Conservation (phyloP, 2,113 vertebrate genomes). For the Microcebus griseorufus region DNA sequence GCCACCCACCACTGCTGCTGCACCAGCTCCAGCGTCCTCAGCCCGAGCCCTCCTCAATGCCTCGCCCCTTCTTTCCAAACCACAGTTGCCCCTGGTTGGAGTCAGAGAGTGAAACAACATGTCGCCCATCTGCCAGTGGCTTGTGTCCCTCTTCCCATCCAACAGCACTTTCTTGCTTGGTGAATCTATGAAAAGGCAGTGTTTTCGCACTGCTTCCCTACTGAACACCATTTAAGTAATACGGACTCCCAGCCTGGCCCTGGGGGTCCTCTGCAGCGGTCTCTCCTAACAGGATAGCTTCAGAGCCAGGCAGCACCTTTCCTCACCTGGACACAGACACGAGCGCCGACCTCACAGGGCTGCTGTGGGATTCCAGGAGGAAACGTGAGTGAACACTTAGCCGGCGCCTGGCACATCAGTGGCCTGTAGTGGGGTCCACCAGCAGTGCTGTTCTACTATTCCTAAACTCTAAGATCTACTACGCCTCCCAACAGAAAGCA, state of each 20-base stretch:
- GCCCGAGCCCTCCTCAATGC: not conserved
- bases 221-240: not conserved
- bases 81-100: not conserved
- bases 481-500: not conserved
- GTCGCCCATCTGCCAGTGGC: not conserved
- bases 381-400: no score
- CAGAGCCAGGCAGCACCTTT: not conserved
- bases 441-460: not conserved
- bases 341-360: rapidly evolving
- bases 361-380: not conserved
- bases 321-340: not conserved
- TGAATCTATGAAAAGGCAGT: not conserved
- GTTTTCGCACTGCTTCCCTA: not conserved
- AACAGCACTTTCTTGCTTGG: not conserved
- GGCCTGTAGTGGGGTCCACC: not conserved
- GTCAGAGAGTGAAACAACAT: not conserved
- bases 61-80: not conserved
- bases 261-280: not conserved
- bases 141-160: not conserved
- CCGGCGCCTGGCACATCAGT: not conserved
- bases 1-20: not conserved
- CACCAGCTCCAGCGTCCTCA: not conserved
- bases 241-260: no score
- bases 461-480: not conserved
- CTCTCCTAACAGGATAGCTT: not conserved